Base-by-base conservation (phyloP, 2,888 invertebrate genomes). In the Balanococcus diminutus region DNA sequence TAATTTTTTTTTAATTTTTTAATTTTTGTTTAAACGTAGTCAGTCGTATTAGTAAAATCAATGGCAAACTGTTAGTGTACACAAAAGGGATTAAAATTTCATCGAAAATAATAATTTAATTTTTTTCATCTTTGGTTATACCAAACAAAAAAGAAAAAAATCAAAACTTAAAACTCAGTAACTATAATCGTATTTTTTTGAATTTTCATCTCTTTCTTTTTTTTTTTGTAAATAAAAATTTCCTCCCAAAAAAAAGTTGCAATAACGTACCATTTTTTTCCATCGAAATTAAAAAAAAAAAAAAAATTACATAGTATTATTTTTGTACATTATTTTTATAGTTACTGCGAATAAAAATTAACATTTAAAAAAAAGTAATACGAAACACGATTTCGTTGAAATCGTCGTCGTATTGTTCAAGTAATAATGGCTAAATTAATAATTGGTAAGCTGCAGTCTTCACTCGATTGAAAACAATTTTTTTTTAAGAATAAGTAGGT, bases 381-480 rank as follows among this genome's bases (percentile, higher is more conserved):
- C 28, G 28, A 67, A 31, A 19, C n/a, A 32, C 28, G 61, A 67
- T 67, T 75, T 75, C 19, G 75, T 6, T n/a, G 75, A 75, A 32
- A 75, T 75, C 31, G 36, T n/a, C 31, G 31, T 16, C n/a, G 75
- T 75, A 75, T 75, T 32, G 19, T 32, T 75, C 75, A 36, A 75
- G 5, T 75, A 75, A 28, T 51, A 31, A 75, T 32, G 75, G 75
- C 75, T 75, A 75, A 75, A 25, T 67, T 67, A 67, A 81, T 42
- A 51, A 84, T 25, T 75, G 84, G 75, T 84, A 84, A 75, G 84
- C 84, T 42, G 84, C 84, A 84, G 84, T 84, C 84, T 84, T 84
- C 84, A 75, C 42, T 84, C 84, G 46, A 67, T 61, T 83, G 61
- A 83, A 83, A 83, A 83, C 75, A 46, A 25, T 75, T 84, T 67